Percentiles rank a stretch among this genome's conserved stretches.
Evolutionary conservation across 2,888 invertebrate genomes (phyloP).

Genomic region (Drosophila flavopinicola): DNA sequence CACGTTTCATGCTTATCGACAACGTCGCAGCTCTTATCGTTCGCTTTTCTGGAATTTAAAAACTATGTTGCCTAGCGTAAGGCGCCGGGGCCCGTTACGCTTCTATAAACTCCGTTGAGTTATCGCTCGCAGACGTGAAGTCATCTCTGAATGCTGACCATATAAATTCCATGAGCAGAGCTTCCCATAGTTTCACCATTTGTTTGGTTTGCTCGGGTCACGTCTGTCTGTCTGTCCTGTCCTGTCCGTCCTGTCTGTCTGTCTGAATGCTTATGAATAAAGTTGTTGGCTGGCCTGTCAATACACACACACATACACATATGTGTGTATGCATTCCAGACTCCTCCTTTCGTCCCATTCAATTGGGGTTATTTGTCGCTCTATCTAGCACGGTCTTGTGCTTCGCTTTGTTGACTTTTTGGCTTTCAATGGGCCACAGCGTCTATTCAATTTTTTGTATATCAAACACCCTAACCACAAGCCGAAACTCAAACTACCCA

Average conservation of each 20-base stretch:
- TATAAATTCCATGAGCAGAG: slow-evolving; percentile 33
- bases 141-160: slow-evolving; percentile 66
- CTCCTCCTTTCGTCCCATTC: slow-evolving; percentile 50
- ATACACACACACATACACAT: slow-evolving; percentile 44
- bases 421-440: slow-evolving; percentile 70
- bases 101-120: slow-evolving; percentile 72
- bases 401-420: slow-evolving; percentile 74
- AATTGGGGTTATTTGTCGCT: slow-evolving; percentile 81
- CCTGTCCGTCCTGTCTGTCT: not conserved
- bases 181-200: slow-evolving; percentile 35
- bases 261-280: slow-evolving; percentile 75
- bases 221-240: slow-evolving; percentile 46
- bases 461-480: slow-evolving; percentile 33
- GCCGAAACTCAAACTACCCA: not conserved
- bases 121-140: slow-evolving; percentile 79
- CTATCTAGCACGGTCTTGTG: slow-evolving; percentile 59
- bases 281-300: slow-evolving; percentile 76
- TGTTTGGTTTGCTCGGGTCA: slow-evolving; percentile 61
- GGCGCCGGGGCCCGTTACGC: slow-evolving; percentile 30
- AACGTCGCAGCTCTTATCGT: slow-evolving; percentile 35
- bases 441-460: slow-evolving; percentile 76
- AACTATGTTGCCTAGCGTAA: slow-evolving; percentile 53
- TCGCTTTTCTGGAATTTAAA: slow-evolving; percentile 45
- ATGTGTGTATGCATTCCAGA: not conserved
- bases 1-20: slow-evolving; percentile 70